Evolutionary conservation across 92 coral and sea anemone species (phyloP).

Genomic region (Heteractis magnifica): DNA sequence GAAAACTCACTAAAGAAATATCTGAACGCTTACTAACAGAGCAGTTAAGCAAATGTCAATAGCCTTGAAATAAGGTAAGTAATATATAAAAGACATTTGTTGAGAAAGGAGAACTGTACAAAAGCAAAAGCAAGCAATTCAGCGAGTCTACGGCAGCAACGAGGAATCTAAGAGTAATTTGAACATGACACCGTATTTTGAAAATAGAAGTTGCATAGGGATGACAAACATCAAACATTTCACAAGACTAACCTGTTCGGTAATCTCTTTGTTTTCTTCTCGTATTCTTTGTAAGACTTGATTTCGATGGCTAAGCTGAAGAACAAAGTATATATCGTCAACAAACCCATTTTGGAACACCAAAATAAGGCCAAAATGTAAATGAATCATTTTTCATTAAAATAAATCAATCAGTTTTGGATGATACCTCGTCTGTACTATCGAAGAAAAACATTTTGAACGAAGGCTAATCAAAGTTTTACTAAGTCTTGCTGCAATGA

Average conservation of each 20-base stretch:
- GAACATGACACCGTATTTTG: not conserved
- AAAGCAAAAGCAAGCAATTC: not conserved
- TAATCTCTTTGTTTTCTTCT: conserved; percentile 61
- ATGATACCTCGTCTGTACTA: conserved; percentile 16
- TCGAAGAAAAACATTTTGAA: conserved; percentile 25
- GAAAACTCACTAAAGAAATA: no score
- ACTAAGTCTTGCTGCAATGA: not conserved
- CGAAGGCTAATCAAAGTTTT: not conserved
- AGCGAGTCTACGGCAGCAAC: not conserved
- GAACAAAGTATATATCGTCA: conserved; percentile 6
- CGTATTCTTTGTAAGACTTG: conserved; percentile 73
- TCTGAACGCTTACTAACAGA: no score
- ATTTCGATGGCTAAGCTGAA: conserved; percentile 84
- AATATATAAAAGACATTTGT: no score
- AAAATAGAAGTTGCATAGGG: not conserved
- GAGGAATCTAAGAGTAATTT: not conserved
- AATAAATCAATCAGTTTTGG: not conserved
- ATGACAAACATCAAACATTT: not conserved
- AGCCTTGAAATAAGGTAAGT: no score
- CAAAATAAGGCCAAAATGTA: not conserved
- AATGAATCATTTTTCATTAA: not conserved
- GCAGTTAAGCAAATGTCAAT: no score
- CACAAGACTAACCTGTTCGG: conserved; percentile 56
- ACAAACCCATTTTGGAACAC: not conserved
- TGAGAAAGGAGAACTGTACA: not conserved